A percentile compares a stretch with the other conserved stretches of the same genome.
Evolutionary conservation across 2,888 invertebrate species (phyloP).

Genomic region (Spisula solida): DNA sequence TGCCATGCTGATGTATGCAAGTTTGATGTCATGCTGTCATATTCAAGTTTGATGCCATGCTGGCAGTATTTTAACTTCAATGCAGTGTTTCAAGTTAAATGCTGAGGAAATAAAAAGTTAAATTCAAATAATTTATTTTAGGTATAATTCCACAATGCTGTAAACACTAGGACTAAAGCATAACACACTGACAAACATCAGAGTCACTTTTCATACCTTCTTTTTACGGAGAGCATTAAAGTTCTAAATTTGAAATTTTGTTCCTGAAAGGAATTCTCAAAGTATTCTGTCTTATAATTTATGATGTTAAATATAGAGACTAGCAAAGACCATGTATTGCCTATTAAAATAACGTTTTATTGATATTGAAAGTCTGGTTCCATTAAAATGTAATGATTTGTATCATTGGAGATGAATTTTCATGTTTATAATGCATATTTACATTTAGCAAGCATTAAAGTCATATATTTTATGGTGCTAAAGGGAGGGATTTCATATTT

Average conservation of each 20-base stretch:
- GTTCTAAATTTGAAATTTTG: not conserved
- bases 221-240: not conserved
- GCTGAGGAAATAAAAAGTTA: no score
- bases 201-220: not conserved
- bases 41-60: no score
- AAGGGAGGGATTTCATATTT: not conserved
- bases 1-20: no score
- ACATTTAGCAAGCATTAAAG: conserved; percentile 17
- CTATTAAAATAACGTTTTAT: conserved; percentile 27
- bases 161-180: not conserved
- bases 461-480: conserved; percentile 3
- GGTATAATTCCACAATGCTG: not conserved
- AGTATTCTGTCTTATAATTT: not conserved
- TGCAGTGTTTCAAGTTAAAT: no score
- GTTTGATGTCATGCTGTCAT: no score
- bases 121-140: not conserved
- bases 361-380: conserved; percentile 13
- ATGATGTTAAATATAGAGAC: conserved; percentile 11
- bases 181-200: not conserved
- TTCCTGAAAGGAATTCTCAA: not conserved
- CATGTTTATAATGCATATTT: conserved; percentile 25
- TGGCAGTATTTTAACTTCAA: no score
- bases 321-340: not conserved
- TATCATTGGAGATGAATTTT: conserved; percentile 8
- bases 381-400: conserved; percentile 26